Evolutionary conservation across 2,113 vertebrate species (phyloP).

Genomic region (Zapus hudsonius): DNA sequence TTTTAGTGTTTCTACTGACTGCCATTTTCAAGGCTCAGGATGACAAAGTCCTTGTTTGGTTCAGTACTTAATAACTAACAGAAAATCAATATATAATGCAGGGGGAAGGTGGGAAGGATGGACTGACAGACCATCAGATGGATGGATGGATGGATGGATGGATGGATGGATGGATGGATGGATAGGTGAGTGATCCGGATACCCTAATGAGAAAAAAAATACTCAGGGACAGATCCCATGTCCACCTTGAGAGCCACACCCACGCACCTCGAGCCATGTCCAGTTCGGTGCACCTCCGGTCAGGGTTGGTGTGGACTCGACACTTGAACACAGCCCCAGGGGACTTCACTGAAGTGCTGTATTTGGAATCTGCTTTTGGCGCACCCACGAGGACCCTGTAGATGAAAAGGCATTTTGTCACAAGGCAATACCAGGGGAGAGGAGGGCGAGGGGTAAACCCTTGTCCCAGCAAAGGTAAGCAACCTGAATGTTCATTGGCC

Average conservation of each 20-base stretch:
- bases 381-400: constrained; percentile 97
- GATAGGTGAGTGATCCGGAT: background rate
- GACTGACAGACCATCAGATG: accelerated
- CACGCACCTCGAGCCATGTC: constrained; percentile 96
- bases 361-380: constrained; percentile 95
- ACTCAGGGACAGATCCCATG: background rate
- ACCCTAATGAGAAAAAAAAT: background rate
- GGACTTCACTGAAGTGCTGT: constrained; percentile 92
- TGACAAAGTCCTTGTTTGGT: background rate
- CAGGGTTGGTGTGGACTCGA: constrained; percentile 96
- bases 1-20: background rate
- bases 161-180: background rate
- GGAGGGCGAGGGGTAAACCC: background rate
- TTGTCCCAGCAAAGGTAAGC: accelerated
- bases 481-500: background rate
- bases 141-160: no score
- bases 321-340: constrained; percentile 98
- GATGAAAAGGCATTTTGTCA: constrained; percentile 60
- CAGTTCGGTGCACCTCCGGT: constrained; percentile 96
- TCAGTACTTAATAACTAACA: background rate
- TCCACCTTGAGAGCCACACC: no score
- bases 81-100: background rate
- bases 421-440: background rate
- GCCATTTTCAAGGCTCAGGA: background rate
- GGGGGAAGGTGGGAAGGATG: background rate